These are phyloP conservation scores for Centropristis striata DNA, from an alignment of 2,113 vertebrate genomes.

Conservation along the genomic window DNA sequence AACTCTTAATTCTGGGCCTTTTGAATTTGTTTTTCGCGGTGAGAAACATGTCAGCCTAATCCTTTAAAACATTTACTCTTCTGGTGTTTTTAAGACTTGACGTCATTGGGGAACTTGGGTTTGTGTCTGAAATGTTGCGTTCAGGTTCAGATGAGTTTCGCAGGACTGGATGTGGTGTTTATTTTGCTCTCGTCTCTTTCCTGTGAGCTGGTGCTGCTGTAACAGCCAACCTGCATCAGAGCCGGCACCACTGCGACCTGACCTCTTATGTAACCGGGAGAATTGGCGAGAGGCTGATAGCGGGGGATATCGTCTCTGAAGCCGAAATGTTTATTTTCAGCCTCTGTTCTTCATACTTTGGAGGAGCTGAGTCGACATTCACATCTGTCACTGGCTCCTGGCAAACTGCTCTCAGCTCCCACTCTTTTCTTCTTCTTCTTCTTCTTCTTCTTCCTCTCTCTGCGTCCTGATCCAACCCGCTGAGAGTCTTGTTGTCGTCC, in stretches of 20 bases:
- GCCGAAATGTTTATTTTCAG: conserved; percentile 72
- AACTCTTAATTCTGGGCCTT: too few relatives aligned
- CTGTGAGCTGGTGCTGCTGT: conserved; percentile 8
- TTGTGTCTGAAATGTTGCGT: background rate
- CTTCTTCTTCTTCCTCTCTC: background rate
- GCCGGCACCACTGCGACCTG: conserved; percentile 32
- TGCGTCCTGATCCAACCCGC: conserved; percentile 27
- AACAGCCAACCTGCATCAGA: conserved; percentile 39
- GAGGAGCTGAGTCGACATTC: conserved; percentile 43
- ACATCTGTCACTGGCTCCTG: conserved; percentile 58
- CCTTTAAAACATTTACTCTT: background rate
- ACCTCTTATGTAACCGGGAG: conserved; percentile 61
- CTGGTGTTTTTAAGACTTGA: background rate
- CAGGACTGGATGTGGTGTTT: background rate
- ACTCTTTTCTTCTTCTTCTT: conserved; percentile 3
- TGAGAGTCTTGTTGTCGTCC: background rate
- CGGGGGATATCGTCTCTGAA: conserved; percentile 48
- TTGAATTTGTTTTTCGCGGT: background rate
- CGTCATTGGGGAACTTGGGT: background rate
- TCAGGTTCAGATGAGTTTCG: background rate
- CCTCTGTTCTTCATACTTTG: conserved; percentile 52
- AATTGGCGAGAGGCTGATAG: conserved; percentile 53
- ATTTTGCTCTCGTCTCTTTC: conserved; percentile 6
- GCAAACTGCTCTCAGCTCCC: conserved; percentile 1
- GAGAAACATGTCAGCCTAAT: background rate